Conservation (phyloP, 2,113 vertebrate species). For the Oenanthe oenanthe region DNA sequence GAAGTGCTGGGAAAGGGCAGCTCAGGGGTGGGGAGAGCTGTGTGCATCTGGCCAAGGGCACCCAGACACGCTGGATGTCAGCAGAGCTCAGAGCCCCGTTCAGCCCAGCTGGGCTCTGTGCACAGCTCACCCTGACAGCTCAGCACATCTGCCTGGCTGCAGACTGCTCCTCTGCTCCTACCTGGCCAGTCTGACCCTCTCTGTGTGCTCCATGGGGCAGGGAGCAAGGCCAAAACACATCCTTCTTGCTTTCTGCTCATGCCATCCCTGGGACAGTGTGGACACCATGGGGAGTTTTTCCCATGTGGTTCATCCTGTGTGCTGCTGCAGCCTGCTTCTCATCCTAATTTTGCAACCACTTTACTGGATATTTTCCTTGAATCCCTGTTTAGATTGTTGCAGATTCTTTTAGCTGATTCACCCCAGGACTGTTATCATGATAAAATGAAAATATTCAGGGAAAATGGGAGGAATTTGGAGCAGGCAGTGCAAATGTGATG, state of each 20-base stretch:
- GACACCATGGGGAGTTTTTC: background rate
- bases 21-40: fast-evolving
- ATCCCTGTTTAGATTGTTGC: background rate
- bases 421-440: background rate
- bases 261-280: background rate
- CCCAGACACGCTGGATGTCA: fast-evolving
- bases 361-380: background rate
- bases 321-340: background rate
- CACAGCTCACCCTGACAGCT: background rate
- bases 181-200: background rate
- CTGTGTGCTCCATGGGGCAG: fast-evolving
- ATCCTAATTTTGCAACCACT: background rate
- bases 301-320: fast-evolving
- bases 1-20: background rate
- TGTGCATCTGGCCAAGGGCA: fast-evolving
- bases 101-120: background rate
- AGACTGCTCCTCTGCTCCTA: background rate
- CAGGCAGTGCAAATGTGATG: background rate
- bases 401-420: conserved; percentile 1
- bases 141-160: background rate
- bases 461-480: background rate
- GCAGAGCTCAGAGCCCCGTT: fast-evolving
- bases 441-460: background rate
- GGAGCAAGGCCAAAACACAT: background rate
- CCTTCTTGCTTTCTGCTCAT: background rate